Evolutionary conservation across 2,113 vertebrate genomes (phyloP).

Genomic region (Ia io): DNA sequence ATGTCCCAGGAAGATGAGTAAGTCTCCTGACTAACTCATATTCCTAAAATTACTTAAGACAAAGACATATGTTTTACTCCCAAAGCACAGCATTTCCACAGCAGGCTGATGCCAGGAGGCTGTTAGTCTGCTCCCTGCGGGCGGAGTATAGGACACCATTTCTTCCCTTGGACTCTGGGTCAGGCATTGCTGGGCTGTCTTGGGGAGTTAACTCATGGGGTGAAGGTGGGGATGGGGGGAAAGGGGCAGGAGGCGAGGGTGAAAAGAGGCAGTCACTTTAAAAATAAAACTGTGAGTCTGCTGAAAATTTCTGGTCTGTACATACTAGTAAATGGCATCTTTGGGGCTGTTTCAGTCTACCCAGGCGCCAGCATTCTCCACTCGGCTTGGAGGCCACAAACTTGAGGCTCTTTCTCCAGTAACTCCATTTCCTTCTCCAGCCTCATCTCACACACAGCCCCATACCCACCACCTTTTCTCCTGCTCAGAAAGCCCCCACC

Average conservation of each 20-base stretch:
- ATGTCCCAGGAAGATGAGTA: neutral
- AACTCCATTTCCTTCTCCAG: neutral
- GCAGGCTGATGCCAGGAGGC: accelerated
- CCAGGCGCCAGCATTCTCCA: accelerated
- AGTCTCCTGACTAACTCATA: neutral
- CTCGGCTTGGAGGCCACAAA: accelerated
- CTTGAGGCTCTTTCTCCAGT: accelerated
- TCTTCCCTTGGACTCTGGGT: neutral
- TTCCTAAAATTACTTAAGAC: neutral
- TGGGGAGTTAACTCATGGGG: neutral
- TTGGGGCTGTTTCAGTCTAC: neutral
- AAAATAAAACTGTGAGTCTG: neutral
- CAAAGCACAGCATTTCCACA: no score
- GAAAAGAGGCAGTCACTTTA: neutral
- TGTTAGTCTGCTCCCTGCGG: no score
- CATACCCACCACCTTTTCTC: neutral
- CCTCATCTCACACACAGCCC: neutral
- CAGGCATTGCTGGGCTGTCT: neutral
- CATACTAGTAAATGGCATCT: neutral
- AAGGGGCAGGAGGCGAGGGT: no score
- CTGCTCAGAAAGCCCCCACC: neutral
- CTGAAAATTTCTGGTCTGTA: neutral
- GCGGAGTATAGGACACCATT: neutral
- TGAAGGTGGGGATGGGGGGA: neutral
- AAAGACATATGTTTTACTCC: neutral